phyloP scores from a whole-genome alignment of 1,140 invertebrate species.

The Doryteuthis pealeii region DNA sequence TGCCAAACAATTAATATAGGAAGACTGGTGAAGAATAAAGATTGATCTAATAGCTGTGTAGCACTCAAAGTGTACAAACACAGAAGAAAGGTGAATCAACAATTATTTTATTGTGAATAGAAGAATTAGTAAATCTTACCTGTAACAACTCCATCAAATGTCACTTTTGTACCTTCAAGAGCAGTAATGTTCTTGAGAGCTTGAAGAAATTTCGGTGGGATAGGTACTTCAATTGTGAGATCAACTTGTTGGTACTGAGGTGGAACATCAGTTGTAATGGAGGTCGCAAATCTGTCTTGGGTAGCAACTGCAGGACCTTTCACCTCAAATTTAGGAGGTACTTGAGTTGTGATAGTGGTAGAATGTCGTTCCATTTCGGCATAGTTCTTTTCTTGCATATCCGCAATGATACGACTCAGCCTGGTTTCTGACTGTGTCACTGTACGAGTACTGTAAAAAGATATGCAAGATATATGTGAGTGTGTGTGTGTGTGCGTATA shows the following conservation, averaged over 20 bases:
- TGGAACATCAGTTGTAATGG: conserved; percentile 46
- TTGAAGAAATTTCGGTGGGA: conserved; percentile 88
- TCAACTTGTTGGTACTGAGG: conserved; percentile 54
- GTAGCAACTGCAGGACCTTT: conserved; percentile 21
- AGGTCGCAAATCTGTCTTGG: conserved; percentile 43
- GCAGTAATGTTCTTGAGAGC: conserved; percentile 55
- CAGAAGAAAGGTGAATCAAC: too few species aligned
- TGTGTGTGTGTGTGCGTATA: background rate
- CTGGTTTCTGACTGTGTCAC: conserved; percentile 46
- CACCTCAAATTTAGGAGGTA: conserved; percentile 33
- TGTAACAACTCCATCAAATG: conserved; percentile 93
- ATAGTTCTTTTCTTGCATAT: conserved; percentile 33
- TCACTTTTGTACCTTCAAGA: conserved; percentile 70
- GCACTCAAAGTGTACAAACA: too few species aligned
- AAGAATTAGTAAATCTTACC: conserved; percentile 63
- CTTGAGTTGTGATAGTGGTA: conserved; percentile 43
- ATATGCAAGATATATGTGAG: too few species aligned
- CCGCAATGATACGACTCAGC: conserved; percentile 40
- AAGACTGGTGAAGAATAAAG: too few species aligned
- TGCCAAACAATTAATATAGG: too few species aligned
- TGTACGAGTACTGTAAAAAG: conserved; percentile 39
- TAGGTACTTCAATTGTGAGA: conserved; percentile 53
- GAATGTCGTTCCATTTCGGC: conserved; percentile 40
- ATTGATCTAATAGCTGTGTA: too few species aligned
- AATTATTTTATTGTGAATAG: too few species aligned